Base-by-base conservation (phyloP, 2,797 vertebrate genomes). In the Notolabrus celidotus region DNA sequence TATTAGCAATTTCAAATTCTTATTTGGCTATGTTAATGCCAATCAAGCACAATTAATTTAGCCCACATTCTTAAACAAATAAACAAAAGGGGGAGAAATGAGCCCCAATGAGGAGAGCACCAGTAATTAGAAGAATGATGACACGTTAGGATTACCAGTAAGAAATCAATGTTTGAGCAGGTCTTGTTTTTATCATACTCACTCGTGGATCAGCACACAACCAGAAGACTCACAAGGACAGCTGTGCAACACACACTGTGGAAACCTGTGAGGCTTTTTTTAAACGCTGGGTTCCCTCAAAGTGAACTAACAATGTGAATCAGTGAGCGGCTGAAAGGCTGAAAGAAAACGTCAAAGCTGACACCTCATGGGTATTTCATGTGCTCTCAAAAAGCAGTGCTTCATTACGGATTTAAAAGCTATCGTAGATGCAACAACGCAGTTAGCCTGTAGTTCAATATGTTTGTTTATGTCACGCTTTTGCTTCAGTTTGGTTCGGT, bases 1-100 rank as follows among this genome's bases (percentile, higher is more conserved):
- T 82, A 88, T 90, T 88, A 89, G 85, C 78, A 80, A 85, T 88
- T 92, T 89, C 77, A 82, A 80, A 89, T 92, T 92, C 81, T 75
- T 86, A 89, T 91, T 91, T 89, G 82, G 78, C 88, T 89, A 87
- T 91, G 88, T 77, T 92, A 88, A 91, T 88, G 89, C 89, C 91
- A 90, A 90, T 89, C 88, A 89, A 90, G 82, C 79, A 50, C 87
- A 84, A 78, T 88, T 89, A 78, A 89, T 90, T 89, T 79, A 73
- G 49, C 79, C 70, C 46, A 67, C 74, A 71, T 71, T 67, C 76
- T 77, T 74, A 74, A 80, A 76, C 78, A 88, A 87, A 90, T 71
- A 90, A 86, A 84, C 77, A 85, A 79, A 72, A 66, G 46, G 50
- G 55, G 33, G 34, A 34, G 52, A 68, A 46, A 45, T 19, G 36